These are phyloP conservation scores for Drosophila gaucha DNA, from an alignment of 2,888 invertebrate genomes.

Conservation along the genomic window DNA sequence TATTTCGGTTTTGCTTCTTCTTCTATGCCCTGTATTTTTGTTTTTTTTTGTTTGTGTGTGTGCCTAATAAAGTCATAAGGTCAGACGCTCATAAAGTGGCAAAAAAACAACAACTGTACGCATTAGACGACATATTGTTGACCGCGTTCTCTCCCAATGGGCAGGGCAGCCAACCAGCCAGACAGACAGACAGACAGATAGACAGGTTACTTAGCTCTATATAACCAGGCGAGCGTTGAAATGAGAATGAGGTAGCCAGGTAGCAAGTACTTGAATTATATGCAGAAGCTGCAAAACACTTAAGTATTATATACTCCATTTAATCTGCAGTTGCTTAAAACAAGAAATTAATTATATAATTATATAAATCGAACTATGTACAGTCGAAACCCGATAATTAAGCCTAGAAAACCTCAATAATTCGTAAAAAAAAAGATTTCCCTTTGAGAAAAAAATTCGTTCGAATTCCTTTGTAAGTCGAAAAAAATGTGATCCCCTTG, in stretches of 20 bases:
- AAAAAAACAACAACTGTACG: constrained; percentile 20
- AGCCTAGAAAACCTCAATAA: no score
- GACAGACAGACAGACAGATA: background rate
- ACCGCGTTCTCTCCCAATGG: constrained; percentile 36
- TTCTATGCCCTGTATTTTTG: constrained; percentile 14
- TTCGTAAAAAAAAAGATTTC: no score
- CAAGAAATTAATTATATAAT: background rate
- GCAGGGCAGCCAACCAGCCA: constrained; percentile 13
- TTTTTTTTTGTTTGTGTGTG: constrained; percentile 9
- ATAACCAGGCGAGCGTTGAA: constrained; percentile 20
- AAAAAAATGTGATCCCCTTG: no score
- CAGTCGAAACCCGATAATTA: no score
- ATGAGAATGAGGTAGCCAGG: background rate
- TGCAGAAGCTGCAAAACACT: background rate
- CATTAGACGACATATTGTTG: constrained; percentile 42
- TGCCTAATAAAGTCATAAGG: constrained; percentile 60
- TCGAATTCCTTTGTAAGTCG: no score
- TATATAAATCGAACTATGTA: background rate
- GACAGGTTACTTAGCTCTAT: constrained; percentile 10
- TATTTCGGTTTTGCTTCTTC: constrained; percentile 36
- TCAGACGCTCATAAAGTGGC: constrained; percentile 38
- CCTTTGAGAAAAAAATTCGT: no score
- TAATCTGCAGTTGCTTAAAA: constrained; percentile 8
- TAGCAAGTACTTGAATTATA: constrained; percentile 8
- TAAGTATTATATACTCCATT: constrained; percentile 3